These are phyloP conservation scores for Salvelinus fontinalis DNA, from an alignment of 2,113 vertebrate species.

Conservation along the genomic window DNA sequence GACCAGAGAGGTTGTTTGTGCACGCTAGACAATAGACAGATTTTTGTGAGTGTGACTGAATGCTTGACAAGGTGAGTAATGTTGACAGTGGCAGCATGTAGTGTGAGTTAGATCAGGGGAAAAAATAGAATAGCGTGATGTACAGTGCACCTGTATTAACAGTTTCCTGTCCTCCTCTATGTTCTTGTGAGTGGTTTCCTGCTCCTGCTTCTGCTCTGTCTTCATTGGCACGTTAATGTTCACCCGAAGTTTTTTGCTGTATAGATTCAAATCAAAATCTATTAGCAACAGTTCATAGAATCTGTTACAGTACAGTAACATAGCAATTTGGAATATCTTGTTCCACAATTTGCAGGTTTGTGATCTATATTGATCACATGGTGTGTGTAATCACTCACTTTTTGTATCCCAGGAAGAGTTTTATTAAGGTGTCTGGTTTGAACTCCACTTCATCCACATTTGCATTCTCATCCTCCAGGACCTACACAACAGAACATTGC, in stretches of 20 bases:
- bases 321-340: no score
- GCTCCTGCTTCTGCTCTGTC: slow-evolving; percentile 98
- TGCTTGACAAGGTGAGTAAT: not conserved
- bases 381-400: slow-evolving; percentile 80
- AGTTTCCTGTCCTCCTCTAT: slow-evolving; percentile 98
- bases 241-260: slow-evolving; percentile 95
- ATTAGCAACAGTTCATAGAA: no score
- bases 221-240: slow-evolving; percentile 99
- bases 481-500: slow-evolving; percentile 66
- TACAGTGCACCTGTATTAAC: slow-evolving; percentile 86
- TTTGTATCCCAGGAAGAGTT: slow-evolving; percentile 97
- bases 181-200: slow-evolving; percentile 99
- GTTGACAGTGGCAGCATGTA: no score
- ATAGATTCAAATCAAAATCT: not conserved
- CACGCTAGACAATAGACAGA: no score
- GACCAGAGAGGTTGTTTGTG: not conserved
- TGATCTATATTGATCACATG: no score
- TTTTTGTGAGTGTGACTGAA: no score
- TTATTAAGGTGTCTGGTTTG: slow-evolving; percentile 97
- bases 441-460: slow-evolving; percentile 97
- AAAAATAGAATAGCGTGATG: no score
- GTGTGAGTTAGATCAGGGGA: no score
- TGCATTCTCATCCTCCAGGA: slow-evolving; percentile 96
- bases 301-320: no score
- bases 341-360: no score